Percentiles rank a stretch among this genome's conserved stretches.
phyloP scores from a whole-genome alignment of 2,113 vertebrate species.

The Scopus umbretta region DNA sequence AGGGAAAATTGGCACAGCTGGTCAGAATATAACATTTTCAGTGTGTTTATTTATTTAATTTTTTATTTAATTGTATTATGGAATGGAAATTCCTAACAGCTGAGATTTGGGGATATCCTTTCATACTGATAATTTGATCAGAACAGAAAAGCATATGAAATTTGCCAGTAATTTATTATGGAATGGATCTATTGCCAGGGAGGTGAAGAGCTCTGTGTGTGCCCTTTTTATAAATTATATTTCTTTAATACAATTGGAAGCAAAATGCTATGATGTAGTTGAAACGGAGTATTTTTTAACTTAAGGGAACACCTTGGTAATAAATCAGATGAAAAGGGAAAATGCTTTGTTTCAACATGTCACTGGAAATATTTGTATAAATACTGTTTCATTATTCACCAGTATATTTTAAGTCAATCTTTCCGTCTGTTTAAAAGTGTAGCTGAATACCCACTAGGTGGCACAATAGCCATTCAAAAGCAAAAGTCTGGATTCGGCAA shows the following conservation, averaged over 20 bases:
- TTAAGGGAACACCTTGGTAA: not conserved
- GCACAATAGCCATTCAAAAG: conserved; percentile 15
- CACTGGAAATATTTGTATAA: not conserved
- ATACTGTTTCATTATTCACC: not conserved
- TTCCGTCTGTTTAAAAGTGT: not conserved
- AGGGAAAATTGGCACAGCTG: not conserved
- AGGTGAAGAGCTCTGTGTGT: not conserved
- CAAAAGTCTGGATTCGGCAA: not conserved
- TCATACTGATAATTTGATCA: not conserved
- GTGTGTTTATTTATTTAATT: not conserved
- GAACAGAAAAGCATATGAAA: not conserved
- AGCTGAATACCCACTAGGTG: conserved; percentile 50
- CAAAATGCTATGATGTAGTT: not conserved
- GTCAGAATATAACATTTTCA: not conserved
- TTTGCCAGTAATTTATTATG: not conserved
- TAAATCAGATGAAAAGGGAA: not conserved
- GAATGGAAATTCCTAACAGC: not conserved
- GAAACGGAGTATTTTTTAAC: not conserved
- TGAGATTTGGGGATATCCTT: not conserved
- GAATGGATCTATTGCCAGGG: not conserved
- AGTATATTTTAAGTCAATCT: not conserved
- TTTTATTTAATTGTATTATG: not conserved
- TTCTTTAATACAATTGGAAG: not conserved
- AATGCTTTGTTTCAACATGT: not conserved
- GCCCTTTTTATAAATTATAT: not conserved